A percentile compares a stretch with the other conserved stretches of the same genome.
Evolutionary conservation across 2,113 vertebrate genomes (phyloP).

Genomic region (Hypanus sabinus): DNA sequence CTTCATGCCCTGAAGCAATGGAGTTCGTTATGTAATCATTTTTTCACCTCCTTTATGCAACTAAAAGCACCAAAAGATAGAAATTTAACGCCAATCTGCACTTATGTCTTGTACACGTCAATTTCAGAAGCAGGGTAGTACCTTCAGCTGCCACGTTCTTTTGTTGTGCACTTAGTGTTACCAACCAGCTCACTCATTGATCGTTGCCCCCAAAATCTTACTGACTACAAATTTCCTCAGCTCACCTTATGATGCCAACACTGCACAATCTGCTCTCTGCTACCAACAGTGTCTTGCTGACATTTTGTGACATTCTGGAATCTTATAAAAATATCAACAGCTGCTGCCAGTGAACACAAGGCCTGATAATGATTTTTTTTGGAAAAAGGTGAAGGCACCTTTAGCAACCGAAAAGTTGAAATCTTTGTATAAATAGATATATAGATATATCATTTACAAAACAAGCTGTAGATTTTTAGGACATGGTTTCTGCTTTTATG

Average conservation of each 20-base stretch:
- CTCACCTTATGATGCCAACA: neutral
- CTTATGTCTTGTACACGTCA: too few relatives aligned
- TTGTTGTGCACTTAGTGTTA: too few relatives aligned
- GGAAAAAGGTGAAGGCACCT: neutral
- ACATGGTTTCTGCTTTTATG: neutral
- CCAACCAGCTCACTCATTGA: too few relatives aligned
- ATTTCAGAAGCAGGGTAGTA: too few relatives aligned
- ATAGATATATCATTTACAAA: constrained; percentile 3
- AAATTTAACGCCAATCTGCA: too few relatives aligned
- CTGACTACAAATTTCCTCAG: neutral
- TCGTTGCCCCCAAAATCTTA: neutral
- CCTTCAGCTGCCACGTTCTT: too few relatives aligned
- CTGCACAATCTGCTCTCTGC: neutral
- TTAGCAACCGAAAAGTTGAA: neutral
- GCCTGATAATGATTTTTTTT: neutral
- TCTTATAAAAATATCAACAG: neutral
- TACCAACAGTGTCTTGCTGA: neutral
- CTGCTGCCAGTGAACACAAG: neutral
- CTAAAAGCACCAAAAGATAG: too few relatives aligned
- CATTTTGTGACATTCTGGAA: neutral
- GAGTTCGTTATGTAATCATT: too few relatives aligned
- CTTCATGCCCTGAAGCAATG: too few relatives aligned
- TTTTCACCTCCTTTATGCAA: too few relatives aligned
- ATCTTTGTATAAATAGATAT: neutral
- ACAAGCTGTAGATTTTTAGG: neutral